phyloP scores from a whole-genome alignment of 2,888 invertebrate genomes.

The Lithophane semibrunnea region DNA sequence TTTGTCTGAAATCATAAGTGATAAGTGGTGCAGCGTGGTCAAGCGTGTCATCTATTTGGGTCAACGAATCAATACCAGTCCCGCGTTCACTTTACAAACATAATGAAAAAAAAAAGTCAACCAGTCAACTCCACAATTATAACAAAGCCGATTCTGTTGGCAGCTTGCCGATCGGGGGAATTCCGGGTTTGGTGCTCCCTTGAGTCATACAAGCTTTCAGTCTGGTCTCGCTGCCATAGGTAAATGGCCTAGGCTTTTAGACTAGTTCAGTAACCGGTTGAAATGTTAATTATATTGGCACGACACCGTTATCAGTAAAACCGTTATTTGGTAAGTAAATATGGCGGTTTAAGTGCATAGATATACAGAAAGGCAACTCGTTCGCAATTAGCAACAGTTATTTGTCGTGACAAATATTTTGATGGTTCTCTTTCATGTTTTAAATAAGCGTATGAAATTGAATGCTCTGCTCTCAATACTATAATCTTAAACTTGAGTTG shows the following conservation, averaged over 20 bases:
- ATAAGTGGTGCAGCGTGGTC: conserved; percentile 27
- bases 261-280: conserved; percentile 58
- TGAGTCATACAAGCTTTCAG: conserved; percentile 53
- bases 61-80: conserved; percentile 66
- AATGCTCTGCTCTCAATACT: conserved; percentile 16
- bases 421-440: conserved; percentile 6
- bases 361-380: conserved; percentile 11
- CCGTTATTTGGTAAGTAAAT: conserved; percentile 55
- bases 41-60: conserved; percentile 57
- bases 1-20: conserved; percentile 28
- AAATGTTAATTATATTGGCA: conserved; percentile 58
- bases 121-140: conserved; percentile 43
- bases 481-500: conserved; percentile 5
- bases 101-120: conserved; percentile 35
- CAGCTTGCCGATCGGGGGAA: conserved; percentile 61
- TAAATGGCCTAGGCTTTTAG: conserved; percentile 54
- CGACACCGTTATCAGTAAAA: conserved; percentile 56
- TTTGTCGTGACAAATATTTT: conserved; percentile 35
- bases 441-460: conserved; percentile 6
- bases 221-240: conserved; percentile 23
- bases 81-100: conserved; percentile 13
- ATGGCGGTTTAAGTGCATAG: conserved; percentile 29
- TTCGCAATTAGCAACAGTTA: conserved; percentile 32
- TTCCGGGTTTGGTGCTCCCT: conserved; percentile 50
- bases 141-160: conserved; percentile 58